Evolutionary conservation across 2,797 vertebrate species (phyloP).

Genomic region (Cirrhinus molitorella): DNA sequence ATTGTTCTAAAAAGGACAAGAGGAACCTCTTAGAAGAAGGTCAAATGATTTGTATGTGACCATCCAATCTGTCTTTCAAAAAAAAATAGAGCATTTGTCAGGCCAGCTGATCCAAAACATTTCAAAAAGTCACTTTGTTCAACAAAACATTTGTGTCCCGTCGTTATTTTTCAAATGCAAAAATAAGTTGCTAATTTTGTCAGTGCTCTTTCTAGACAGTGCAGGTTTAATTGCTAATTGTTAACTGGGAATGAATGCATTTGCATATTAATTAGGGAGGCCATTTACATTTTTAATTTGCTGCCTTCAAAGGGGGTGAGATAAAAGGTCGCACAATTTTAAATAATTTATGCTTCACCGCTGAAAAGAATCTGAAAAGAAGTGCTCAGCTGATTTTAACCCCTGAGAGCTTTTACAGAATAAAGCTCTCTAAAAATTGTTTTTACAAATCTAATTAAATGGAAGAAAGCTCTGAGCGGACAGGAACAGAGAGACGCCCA

Average conservation of each 20-base stretch:
- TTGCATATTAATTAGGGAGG: slow-evolving; percentile 99
- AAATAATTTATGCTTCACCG: slow-evolving; percentile 99
- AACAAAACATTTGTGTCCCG: slow-evolving; percentile 94
- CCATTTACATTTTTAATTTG: slow-evolving; percentile 99
- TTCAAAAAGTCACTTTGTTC: slow-evolving; percentile 96
- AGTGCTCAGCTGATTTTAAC: slow-evolving; percentile 99
- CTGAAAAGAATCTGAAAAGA: slow-evolving; percentile 99
- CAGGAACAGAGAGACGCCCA: slow-evolving; percentile 73
- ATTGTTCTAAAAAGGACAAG: slow-evolving; percentile 60
- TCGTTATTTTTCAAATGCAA: slow-evolving; percentile 98
- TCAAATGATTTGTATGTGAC: slow-evolving; percentile 74
- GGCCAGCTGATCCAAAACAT: slow-evolving; percentile 84
- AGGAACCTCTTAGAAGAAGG: slow-evolving; percentile 59
- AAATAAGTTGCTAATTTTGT: slow-evolving; percentile 99
- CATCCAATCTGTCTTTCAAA: slow-evolving; percentile 72
- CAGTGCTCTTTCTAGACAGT: slow-evolving; percentile 99
- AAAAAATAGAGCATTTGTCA: slow-evolving; percentile 54
- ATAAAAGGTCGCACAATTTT: slow-evolving; percentile 99
- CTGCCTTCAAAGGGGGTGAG: slow-evolving; percentile 99
- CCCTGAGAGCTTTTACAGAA: slow-evolving; percentile 92
- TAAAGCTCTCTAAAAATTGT: slow-evolving; percentile 89
- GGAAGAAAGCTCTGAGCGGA: slow-evolving; percentile 84
- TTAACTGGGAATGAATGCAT: slow-evolving; percentile 99
- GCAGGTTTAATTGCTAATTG: slow-evolving; percentile 99
- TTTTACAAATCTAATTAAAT: slow-evolving; percentile 91